Evolutionary conservation across 1,140 invertebrate species (phyloP).

Genomic region (Saxidomus purpurata): DNA sequence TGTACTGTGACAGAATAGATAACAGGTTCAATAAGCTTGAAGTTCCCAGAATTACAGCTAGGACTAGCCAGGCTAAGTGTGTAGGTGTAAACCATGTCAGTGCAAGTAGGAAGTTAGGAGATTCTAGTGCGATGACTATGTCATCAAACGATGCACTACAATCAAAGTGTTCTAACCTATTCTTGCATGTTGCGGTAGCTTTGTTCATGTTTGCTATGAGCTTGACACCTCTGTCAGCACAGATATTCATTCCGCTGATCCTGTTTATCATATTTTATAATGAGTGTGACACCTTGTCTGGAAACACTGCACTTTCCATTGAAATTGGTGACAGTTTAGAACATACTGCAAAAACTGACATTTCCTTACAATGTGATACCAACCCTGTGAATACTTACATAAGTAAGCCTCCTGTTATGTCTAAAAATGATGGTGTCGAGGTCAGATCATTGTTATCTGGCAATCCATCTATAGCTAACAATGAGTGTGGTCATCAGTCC

Average conservation of each 20-base stretch:
- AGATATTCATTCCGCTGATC: too few species aligned
- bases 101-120: background rate
- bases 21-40: background rate
- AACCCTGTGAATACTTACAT: background rate
- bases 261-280: too few species aligned
- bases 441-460: background rate
- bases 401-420: background rate
- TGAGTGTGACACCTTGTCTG: too few species aligned
- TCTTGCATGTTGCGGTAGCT: background rate
- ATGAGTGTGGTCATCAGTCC: too few species aligned
- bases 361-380: too few species aligned
- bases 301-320: too few species aligned
- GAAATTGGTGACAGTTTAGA: too few species aligned
- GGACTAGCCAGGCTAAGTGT: too few species aligned
- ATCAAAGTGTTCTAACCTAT: background rate
- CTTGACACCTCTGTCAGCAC: background rate
- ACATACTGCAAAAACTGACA: too few species aligned
- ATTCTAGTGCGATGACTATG: background rate
- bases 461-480: too few species aligned
- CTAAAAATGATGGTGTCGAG: background rate
- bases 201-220: background rate
- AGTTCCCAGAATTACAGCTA: background rate
- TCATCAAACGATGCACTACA: background rate
- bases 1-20: constrained; percentile 15
- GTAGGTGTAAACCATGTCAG: background rate